These are phyloP conservation scores for Melanotaenia boesemani DNA, from an alignment of 2,797 vertebrate genomes.

Conservation along the genomic window DNA sequence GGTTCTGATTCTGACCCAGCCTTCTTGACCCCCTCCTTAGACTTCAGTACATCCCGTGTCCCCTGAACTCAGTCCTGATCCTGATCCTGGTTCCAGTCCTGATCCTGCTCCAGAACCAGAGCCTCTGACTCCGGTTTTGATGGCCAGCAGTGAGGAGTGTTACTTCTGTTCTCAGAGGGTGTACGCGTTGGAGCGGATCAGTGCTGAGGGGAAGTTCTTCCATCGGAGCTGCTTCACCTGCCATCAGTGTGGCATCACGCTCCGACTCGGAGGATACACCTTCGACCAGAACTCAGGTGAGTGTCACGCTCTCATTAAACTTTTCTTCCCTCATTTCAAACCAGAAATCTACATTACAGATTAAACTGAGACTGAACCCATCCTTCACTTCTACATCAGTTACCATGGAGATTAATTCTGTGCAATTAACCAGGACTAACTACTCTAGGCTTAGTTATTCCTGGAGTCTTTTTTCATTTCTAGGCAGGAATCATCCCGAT, in stretches of 20 bases:
- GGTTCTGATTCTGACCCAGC: not conserved
- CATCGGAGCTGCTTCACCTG: constrained; percentile 94
- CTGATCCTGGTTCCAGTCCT: not conserved
- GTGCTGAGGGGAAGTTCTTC: constrained; percentile 91
- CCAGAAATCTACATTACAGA: too few species aligned
- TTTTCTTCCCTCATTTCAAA: too few species aligned
- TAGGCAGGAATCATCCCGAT: too few species aligned
- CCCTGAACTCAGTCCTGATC: constrained; percentile 23
- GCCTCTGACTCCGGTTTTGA: not conserved
- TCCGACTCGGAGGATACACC: constrained; percentile 89
- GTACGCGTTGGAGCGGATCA: constrained; percentile 91
- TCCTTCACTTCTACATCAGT: too few species aligned
- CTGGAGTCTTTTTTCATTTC: too few species aligned
- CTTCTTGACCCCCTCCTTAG: constrained; percentile 37
- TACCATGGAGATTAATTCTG: too few species aligned
- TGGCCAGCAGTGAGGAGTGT: constrained; percentile 84
- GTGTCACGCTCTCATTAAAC: constrained; percentile 23
- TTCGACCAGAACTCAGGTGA: constrained; percentile 86
- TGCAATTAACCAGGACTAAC: too few species aligned
- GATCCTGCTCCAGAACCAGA: not conserved
- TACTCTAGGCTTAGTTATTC: too few species aligned
- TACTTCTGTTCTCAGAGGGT: constrained; percentile 88
- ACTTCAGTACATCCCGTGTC: constrained; percentile 25
- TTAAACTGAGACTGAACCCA: too few species aligned
- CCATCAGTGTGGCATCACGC: constrained; percentile 83